Conservation (phyloP, 1,140 invertebrate genomes). For the Diorhabda elongata region DNA sequence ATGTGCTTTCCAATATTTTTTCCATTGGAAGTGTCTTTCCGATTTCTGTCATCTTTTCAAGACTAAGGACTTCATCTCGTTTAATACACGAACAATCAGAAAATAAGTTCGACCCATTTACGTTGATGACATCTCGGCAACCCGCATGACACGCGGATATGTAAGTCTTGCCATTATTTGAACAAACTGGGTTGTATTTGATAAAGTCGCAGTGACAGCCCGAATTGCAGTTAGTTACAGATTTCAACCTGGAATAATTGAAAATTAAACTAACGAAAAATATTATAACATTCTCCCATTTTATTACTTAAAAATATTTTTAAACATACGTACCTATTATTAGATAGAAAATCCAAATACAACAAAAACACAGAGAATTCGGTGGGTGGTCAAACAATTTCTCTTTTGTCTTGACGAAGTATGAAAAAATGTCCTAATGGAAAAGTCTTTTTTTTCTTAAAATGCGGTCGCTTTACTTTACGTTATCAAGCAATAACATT, state of each 20-base stretch:
- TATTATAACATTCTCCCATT: no score
- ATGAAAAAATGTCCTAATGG: no score
- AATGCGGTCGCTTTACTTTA: no score
- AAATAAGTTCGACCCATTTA: slow-evolving; percentile 45
- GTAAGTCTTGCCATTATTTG: slow-evolving; percentile 57
- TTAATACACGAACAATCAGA: slow-evolving; percentile 57
- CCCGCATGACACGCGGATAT: slow-evolving; percentile 71
- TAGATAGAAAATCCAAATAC: no score
- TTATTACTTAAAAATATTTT: no score
- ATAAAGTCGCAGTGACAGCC: slow-evolving; percentile 63
- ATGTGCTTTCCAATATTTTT: background rate
- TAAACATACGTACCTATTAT: no score
- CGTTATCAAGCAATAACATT: no score
- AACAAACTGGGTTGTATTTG: slow-evolving; percentile 66
- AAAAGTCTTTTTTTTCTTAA: no score
- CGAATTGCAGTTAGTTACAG: slow-evolving; percentile 56
- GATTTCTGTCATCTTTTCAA: slow-evolving; percentile 11
- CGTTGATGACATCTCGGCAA: slow-evolving; percentile 48
- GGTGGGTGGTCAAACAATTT: no score
- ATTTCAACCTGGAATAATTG: slow-evolving; percentile 46
- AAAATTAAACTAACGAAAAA: background rate
- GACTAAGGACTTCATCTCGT: slow-evolving; percentile 15
- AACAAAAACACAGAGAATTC: no score
- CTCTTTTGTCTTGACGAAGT: no score
- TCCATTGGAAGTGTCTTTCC: slow-evolving; percentile 1